These are phyloP conservation scores for Solenopsis fugax DNA, from an alignment of 1,140 invertebrate species.

Conservation along the genomic window DNA sequence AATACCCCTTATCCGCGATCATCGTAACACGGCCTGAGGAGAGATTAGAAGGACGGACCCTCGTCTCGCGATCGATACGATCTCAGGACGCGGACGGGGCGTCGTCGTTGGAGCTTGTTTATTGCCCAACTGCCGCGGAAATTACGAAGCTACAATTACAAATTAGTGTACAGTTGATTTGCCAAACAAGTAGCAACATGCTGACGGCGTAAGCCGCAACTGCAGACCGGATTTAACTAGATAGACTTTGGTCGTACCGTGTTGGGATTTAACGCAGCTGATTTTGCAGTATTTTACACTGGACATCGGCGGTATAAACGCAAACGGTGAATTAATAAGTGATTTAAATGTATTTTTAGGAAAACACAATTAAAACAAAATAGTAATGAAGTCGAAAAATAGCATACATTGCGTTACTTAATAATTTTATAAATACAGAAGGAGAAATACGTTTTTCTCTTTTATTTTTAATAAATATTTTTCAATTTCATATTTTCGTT, in stretches of 20 bases:
- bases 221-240: conserved; percentile 49
- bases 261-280: conserved; percentile 34
- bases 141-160: conserved; percentile 64
- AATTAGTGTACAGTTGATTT: conserved; percentile 63
- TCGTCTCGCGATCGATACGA: conserved; percentile 49
- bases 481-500: background rate
- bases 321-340: background rate
- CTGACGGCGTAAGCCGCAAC: conserved; percentile 57
- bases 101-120: conserved; percentile 56
- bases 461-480: conserved; percentile 14
- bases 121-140: conserved; percentile 51
- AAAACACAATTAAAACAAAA: background rate
- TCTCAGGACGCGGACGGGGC: conserved; percentile 44
- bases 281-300: conserved; percentile 11
- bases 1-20: conserved; percentile 44
- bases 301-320: background rate
- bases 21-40: background rate
- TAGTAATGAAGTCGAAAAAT: background rate
- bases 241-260: conserved; percentile 21
- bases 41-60: conserved; percentile 25
- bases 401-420: background rate
- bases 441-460: background rate
- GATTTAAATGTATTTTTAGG: background rate
- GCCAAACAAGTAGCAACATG: conserved; percentile 56
- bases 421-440: background rate